Evolutionary conservation across 2,888 invertebrate species (phyloP), one percentile per base, ranked within the genome.

Genomic region (Synanthedon vespiformis): DNA sequence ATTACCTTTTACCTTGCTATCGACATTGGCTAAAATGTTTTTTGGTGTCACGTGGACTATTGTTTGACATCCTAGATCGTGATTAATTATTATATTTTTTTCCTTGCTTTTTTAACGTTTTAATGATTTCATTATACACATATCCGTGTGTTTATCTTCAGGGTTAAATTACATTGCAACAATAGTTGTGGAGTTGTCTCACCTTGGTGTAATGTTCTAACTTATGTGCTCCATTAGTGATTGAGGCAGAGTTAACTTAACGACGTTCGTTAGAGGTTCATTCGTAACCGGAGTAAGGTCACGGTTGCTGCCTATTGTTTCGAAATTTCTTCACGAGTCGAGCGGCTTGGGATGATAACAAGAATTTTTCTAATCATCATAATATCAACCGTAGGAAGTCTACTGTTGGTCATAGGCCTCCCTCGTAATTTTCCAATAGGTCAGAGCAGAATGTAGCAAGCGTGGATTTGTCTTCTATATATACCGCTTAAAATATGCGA

Each of bases 191-290:
- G 62, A 65, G 40, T 54, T 56, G 61, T 59, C 60, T 77, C 66
- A 77, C 82, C 80, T 82, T 82, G 82, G 63, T 69, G 58, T 74
- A 70, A 74, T 72, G 71, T 63, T 63, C 61, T 34, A 63, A 57
- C 63, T 69, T 66, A 66, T 70, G 68, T 61, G 65, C 70, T 68
- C 66, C 65, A 78, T 74, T 76, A 71, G 64, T 55, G 54, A 58
- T 61, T 61, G 64, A 65, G 41, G 51, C 51, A 47, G 52, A 55
- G 54, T 54, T 57, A 57, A 57, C 57, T 54, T 57, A 57, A 57
- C 57, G 54, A 52, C 59, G 60, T 64, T 76, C 72, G 65, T 76
- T 71, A 74, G 62, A 71, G 64, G 64, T 65, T 72, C 70, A 77
- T 81, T 80, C 74, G 68, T 78, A 59, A 41, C 49, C 52, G 51